Percentiles rank a stretch among this genome's conserved stretches.
phyloP scores from a whole-genome alignment of 2,113 vertebrate species.

The Esox niger region DNA sequence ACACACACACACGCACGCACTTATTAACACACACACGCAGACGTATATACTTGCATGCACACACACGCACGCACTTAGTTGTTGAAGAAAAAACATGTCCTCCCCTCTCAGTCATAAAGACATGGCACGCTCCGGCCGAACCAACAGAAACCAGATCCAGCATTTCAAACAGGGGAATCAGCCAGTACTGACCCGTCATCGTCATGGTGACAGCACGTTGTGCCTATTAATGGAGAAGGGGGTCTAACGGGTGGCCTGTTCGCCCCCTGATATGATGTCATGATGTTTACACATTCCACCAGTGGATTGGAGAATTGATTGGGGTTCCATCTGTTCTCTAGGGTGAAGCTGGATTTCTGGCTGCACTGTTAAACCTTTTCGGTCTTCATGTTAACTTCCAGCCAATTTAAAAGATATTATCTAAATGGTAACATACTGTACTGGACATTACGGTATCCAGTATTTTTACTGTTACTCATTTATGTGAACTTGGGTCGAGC shows the following conservation, averaged over 20 bases:
- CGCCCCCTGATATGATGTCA: constrained; percentile 20
- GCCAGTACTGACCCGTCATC: constrained; percentile 5
- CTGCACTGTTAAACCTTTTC: too few species aligned
- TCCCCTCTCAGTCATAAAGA: not conserved
- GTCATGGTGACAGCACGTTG: constrained; percentile 4
- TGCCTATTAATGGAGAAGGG: not conserved
- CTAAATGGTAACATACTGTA: too few species aligned
- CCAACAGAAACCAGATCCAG: constrained; percentile 1
- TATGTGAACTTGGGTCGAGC: too few species aligned
- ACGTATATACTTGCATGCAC: not conserved
- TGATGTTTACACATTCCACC: constrained; percentile 7
- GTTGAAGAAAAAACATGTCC: not conserved
- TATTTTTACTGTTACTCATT: too few species aligned
- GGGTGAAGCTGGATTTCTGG: not conserved
- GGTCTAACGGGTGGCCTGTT: not conserved
- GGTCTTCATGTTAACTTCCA: too few species aligned
- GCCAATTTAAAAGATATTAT: too few species aligned
- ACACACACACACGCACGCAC: not conserved
- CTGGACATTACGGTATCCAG: too few species aligned
- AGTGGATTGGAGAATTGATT: not conserved
- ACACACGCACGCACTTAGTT: not conserved
- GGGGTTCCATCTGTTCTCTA: not conserved
- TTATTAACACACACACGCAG: not conserved
- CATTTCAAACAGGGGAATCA: not conserved
- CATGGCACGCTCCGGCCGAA: not conserved